A percentile compares a stretch with the other conserved stretches of the same genome.
Conservation (phyloP, 2,888 invertebrate genomes). For the Litoditis marina region DNA sequence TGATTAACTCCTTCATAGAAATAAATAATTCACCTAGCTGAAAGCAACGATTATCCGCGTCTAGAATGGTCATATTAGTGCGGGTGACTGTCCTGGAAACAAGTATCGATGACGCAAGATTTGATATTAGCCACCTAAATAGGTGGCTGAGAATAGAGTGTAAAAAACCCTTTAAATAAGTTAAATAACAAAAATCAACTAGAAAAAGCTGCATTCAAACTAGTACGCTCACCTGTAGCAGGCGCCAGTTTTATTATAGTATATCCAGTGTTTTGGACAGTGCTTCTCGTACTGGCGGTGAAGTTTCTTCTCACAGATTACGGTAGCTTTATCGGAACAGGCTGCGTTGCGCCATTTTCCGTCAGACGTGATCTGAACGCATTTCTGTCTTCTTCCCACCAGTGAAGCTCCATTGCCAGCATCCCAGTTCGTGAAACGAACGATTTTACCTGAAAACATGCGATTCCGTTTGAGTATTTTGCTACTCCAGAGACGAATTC, state of each 20-base stretch:
- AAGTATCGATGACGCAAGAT: too few species aligned
- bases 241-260: constrained; percentile 31
- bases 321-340: constrained; percentile 27
- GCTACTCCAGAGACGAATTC: too few species aligned
- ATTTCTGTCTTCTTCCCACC: constrained; percentile 26
- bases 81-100: constrained; percentile 19
- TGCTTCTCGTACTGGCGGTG: constrained; percentile 30
- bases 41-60: constrained; percentile 46
- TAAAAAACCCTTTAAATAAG: too few species aligned
- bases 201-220: too few species aligned
- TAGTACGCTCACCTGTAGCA: constrained; percentile 44
- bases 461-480: too few species aligned
- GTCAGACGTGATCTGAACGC: constrained; percentile 31
- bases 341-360: constrained; percentile 43
- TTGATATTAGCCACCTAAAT: neutral
- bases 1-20: too few species aligned
- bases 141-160: neutral
- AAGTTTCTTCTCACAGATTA: constrained; percentile 44
- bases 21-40: constrained; percentile 27
- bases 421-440: constrained; percentile 45
- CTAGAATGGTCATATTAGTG: constrained; percentile 42
- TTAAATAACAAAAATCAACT: too few species aligned
- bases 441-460: constrained; percentile 30
- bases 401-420: constrained; percentile 28
- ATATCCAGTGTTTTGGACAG: constrained; percentile 46